phyloP scores from a whole-genome alignment of 2,797 vertebrate genomes.

The Pangasius larnaudii region DNA sequence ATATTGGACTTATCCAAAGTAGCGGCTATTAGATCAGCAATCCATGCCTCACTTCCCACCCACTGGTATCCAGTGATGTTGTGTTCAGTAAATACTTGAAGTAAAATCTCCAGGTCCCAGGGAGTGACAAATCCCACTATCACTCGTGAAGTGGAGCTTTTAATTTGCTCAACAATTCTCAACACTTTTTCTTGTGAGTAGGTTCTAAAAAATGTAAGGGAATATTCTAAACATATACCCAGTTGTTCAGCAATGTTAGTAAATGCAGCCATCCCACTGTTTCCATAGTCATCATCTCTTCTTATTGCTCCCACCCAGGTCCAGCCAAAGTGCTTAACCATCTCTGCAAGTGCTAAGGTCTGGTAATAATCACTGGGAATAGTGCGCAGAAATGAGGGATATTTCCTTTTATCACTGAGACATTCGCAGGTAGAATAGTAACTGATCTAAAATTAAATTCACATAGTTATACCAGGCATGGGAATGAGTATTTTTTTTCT shows the following conservation, averaged over 20 bases:
- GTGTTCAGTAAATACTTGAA: slow-evolving; percentile 65
- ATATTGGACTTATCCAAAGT: slow-evolving; percentile 69
- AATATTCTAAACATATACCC: slow-evolving; percentile 3
- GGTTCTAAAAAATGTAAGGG: slow-evolving; percentile 50
- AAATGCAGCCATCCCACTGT: too few relatives aligned
- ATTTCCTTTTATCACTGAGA: slow-evolving; percentile 66
- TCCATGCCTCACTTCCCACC: slow-evolving; percentile 75
- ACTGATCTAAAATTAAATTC: slow-evolving; percentile 66
- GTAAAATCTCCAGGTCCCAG: slow-evolving; percentile 69
- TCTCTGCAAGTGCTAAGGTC: slow-evolving; percentile 71
- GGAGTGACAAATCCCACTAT: slow-evolving; percentile 21
- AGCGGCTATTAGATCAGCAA: slow-evolving; percentile 70
- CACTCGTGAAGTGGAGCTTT: background rate
- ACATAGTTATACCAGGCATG: too few relatives aligned
- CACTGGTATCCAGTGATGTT: slow-evolving; percentile 72
- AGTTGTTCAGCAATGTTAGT: too few relatives aligned
- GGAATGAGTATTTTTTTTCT: too few relatives aligned
- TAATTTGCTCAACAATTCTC: background rate
- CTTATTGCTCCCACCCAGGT: slow-evolving; percentile 75
- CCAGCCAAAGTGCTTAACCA: slow-evolving; percentile 76
- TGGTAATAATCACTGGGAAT: slow-evolving; percentile 76
- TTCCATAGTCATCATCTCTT: slow-evolving; percentile 57
- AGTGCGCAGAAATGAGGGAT: slow-evolving; percentile 64
- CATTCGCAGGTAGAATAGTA: slow-evolving; percentile 42
- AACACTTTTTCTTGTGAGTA: slow-evolving; percentile 8